Evolutionary conservation across 2,888 invertebrate species (phyloP), one percentile per base, ranked within the genome.

Genomic region (Eutolmus rufibarbis): DNA sequence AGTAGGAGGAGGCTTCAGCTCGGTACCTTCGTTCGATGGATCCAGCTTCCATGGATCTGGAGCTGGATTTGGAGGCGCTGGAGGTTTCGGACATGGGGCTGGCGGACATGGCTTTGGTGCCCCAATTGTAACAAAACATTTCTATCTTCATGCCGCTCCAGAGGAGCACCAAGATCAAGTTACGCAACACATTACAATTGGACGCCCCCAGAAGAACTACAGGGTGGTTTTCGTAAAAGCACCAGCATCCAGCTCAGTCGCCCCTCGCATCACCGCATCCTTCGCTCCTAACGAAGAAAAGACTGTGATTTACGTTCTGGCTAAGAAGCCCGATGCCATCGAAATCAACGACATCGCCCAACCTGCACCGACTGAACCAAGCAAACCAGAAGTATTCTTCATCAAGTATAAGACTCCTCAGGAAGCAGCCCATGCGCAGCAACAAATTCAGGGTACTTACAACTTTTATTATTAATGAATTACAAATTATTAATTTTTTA

Each of bases 141-240:
- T 89, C 34, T 89, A 89, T 43, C 82, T 89, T 19, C 89, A 89
- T 87, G 87, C 89, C 16, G 89, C 89, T 16, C 89, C 89, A 16
- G 66, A 86, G 8, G 89, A 89, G 31, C 88, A 89, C 43, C 87
- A 89, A 34, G 85, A 86, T 12, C 37, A 51, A 28, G 85, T 46
- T 37, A 85, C 89, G 56, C 76, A 87, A 14, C n/a, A 51, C 77
- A 74, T 88, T 12, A 79, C 87, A 34, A 46, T 88, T n/a, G 89
- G 89, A 7, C 79, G 46, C 40, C 81, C 87, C 12, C 87, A 76
- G 7, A 86, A 81, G 74, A 31, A 81, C 43, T 87, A 87, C 74
- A 74, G 56, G 14, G 76, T 87, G 3, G 56, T 87, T 5, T 87
- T 87, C 19, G 86, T 87, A 0, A 86, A 74, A n/a, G 81, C 87